phyloP scores from a whole-genome alignment of 2,797 vertebrate species.

The Lacerta bilineata region DNA sequence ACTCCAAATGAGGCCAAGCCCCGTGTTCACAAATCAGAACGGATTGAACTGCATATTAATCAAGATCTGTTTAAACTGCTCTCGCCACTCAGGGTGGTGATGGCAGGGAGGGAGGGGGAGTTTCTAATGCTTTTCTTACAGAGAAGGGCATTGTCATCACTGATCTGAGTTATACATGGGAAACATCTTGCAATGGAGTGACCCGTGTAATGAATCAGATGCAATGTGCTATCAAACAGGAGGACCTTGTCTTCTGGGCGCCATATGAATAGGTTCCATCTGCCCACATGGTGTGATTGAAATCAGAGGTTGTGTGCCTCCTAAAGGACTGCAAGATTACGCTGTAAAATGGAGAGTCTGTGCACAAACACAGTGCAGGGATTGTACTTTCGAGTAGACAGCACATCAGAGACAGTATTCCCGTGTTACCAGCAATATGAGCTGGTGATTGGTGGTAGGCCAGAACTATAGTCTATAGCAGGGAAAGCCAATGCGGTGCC shows the following conservation, averaged over 20 bases:
- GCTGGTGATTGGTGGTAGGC: not conserved
- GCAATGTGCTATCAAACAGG: constrained; percentile 10
- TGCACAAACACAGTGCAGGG: no score
- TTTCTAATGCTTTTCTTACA: constrained; percentile 9
- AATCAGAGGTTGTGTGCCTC: constrained; percentile 31
- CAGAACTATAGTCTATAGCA: not conserved
- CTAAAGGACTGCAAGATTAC: not conserved
- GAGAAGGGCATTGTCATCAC: constrained; percentile 27
- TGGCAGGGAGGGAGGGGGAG: not conserved
- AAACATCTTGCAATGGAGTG: constrained; percentile 52
- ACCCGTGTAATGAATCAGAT: constrained; percentile 46
- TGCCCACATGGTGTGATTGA: constrained; percentile 49
- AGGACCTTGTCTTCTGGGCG: constrained; percentile 46
- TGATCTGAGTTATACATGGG: constrained; percentile 37
- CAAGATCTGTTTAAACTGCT: constrained; percentile 47
- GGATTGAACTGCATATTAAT: constrained; percentile 55
- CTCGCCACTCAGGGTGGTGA: not conserved
- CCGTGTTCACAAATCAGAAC: constrained; percentile 45
- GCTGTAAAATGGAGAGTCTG: constrained; percentile 36
- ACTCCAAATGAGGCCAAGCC: constrained; percentile 55
- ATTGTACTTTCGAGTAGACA: no score
- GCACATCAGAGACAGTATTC: no score
- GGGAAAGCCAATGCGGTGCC: not conserved
- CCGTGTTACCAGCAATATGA: no score
- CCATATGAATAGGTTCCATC: constrained; percentile 49